Conservation (phyloP, 1,140 invertebrate genomes). For the Eumaeus atala region DNA sequence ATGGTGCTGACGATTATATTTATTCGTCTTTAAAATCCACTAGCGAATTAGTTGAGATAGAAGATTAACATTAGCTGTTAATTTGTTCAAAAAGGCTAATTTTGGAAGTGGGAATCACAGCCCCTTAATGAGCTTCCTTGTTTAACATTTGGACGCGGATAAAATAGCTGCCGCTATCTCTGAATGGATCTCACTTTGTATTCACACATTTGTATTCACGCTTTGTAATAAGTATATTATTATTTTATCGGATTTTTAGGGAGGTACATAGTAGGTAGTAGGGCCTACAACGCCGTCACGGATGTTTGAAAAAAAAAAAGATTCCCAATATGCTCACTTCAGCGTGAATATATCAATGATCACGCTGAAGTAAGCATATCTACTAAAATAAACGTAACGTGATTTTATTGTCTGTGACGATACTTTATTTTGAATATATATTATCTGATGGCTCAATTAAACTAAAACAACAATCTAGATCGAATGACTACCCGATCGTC, state of each 20-base stretch:
- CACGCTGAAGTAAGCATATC: no score
- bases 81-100: conserved; percentile 50
- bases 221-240: no score
- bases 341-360: no score
- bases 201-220: not conserved
- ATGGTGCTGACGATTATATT: conserved; percentile 26
- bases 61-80: conserved; percentile 47
- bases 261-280: not conserved
- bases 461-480: no score
- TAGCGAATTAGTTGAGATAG: conserved; percentile 24
- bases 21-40: conserved; percentile 17
- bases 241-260: not conserved
- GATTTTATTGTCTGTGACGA: not conserved
- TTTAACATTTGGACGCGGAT: conserved; percentile 67
- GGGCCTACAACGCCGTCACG: no score
- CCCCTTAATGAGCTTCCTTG: conserved; percentile 64
- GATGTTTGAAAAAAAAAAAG: no score
- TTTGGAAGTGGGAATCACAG: conserved; percentile 63
- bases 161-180: conserved; percentile 37
- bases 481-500: no score
- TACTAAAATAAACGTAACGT: no score
- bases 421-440: no score
- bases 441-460: no score
- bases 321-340: no score
- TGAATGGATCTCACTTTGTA: conserved; percentile 15